Evolutionary conservation across 1,140 invertebrate species (phyloP).

Genomic region (Scaptomyza hsui): DNA sequence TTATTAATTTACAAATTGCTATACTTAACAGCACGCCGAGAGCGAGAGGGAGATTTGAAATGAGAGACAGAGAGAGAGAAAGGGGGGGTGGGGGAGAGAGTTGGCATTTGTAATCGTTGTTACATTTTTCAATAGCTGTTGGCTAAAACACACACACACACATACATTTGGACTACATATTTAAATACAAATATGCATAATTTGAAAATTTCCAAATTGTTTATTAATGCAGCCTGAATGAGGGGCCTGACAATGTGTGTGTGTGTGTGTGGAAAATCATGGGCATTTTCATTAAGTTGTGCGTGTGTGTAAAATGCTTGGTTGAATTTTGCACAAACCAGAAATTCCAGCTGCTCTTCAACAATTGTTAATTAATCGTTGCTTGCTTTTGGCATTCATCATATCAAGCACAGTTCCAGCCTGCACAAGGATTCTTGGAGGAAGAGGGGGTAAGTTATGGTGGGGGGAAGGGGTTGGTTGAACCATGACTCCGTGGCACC

Average conservation of each 20-base stretch:
- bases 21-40: slow-evolving; percentile 46
- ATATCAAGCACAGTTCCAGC: too few species aligned
- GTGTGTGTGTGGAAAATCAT: too few species aligned
- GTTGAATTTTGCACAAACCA: not conserved
- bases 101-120: not conserved
- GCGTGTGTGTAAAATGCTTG: slow-evolving; percentile 1
- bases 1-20: slow-evolving; percentile 77
- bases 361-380: slow-evolving; percentile 16
- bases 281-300: not conserved
- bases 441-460: too few species aligned
- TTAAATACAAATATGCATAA: not conserved
- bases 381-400: not conserved
- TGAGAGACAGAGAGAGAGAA: slow-evolving; percentile 1
- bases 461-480: too few species aligned
- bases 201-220: not conserved
- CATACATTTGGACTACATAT: not conserved
- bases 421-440: too few species aligned
- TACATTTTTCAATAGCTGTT: not conserved
- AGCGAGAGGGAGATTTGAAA: slow-evolving; percentile 1
- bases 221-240: not conserved
- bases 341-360: not conserved
- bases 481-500: not conserved
- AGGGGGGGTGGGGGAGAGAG: not conserved
- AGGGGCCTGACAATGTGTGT: too few species aligned
- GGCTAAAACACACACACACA: not conserved